These are phyloP conservation scores for Mamestra configurata DNA, from an alignment of 1,140 invertebrate species.

Conservation along the genomic window DNA sequence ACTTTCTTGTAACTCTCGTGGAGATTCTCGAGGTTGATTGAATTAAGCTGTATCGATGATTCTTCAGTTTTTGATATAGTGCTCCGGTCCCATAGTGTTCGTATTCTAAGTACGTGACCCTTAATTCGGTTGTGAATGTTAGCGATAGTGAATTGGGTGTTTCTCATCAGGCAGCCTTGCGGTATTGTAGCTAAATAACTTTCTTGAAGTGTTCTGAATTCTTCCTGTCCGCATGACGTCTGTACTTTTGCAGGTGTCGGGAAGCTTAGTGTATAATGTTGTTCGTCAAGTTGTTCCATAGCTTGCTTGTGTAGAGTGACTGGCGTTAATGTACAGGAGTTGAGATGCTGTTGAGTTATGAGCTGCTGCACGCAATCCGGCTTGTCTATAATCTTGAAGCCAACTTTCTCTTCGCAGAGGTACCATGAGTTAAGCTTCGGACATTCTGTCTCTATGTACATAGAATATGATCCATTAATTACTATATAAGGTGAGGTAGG, in stretches of 20 bases:
- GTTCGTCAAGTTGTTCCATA: slow-evolving; percentile 45
- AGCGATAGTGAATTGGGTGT: slow-evolving; percentile 45
- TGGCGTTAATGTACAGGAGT: slow-evolving; percentile 35
- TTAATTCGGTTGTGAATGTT: slow-evolving; percentile 51
- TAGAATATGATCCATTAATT: slow-evolving; percentile 20
- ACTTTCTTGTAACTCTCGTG: too few relatives aligned
- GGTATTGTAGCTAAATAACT: slow-evolving; percentile 54
- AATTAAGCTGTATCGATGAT: too few relatives aligned
- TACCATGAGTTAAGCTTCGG: slow-evolving; percentile 50
- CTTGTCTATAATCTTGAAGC: not conserved
- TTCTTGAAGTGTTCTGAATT: slow-evolving; percentile 44
- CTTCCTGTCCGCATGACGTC: slow-evolving; percentile 43
- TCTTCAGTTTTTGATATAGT: too few relatives aligned
- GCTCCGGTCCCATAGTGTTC: not conserved
- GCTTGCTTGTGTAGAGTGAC: slow-evolving; percentile 46
- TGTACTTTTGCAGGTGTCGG: too few relatives aligned
- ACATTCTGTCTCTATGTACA: slow-evolving; percentile 53
- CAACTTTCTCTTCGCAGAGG: slow-evolving; percentile 38
- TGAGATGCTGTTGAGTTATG: slow-evolving; percentile 30
- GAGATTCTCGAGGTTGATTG: too few relatives aligned
- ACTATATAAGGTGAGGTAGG: slow-evolving; percentile 18
- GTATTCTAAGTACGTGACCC: slow-evolving; percentile 52
- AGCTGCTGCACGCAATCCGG: slow-evolving; percentile 52
- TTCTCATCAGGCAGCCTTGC: slow-evolving; percentile 39
- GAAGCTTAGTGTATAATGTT: not conserved